Base-by-base conservation (phyloP, 2,113 vertebrate genomes). In the Tragelaphus buxtoni region DNA sequence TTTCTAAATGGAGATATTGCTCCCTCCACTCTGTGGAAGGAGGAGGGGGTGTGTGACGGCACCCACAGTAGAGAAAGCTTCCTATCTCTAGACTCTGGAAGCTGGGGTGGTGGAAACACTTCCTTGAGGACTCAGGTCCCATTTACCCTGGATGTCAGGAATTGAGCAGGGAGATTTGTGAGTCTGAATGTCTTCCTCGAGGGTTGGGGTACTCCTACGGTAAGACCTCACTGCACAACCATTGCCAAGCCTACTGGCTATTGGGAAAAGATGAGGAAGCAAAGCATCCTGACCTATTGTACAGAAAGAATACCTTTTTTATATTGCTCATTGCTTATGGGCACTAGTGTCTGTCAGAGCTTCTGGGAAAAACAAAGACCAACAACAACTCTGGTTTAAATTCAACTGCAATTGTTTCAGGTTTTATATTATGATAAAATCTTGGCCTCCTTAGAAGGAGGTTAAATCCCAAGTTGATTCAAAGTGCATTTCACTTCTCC, bases 361-460 rank as follows among this genome's bases (percentile, higher is more conserved):
- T 97, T 94, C 81, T 0, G 0, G 63, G 84, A 80, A 94, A 96
- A 96, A 82, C 49, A 92, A 95, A 95, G 88, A 87, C 90, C 74
- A 45, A 92, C 94, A 95, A n/a, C 26, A 89, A 60, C 6, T 88
- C 51, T 72, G 26, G 32, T 82, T 94, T 96, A 86, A 86, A 96
- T 97, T 96, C 91, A 86, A n/a, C 90, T 80, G 32, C 90, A 94
- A 88, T 77, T 87, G 30, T 96, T 74, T 97, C 82, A 61, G 82
- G n/a, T 94, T 97, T 97, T 95, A 93, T 88, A 89, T 96, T 96
- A 95, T 55, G 95, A 82, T 96, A 95, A 94, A 96, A 97, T 69
- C 49, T 69, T 56, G 91, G 79, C 60, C 72, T 96, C 79, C 80
- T 96, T 96, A 90, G 49, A 92, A 90, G 83, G 88, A 96, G 35